Percentiles rank a stretch among this genome's conserved stretches.
Conservation (phyloP, 2,113 vertebrate genomes). For the Octodon degus region DNA sequence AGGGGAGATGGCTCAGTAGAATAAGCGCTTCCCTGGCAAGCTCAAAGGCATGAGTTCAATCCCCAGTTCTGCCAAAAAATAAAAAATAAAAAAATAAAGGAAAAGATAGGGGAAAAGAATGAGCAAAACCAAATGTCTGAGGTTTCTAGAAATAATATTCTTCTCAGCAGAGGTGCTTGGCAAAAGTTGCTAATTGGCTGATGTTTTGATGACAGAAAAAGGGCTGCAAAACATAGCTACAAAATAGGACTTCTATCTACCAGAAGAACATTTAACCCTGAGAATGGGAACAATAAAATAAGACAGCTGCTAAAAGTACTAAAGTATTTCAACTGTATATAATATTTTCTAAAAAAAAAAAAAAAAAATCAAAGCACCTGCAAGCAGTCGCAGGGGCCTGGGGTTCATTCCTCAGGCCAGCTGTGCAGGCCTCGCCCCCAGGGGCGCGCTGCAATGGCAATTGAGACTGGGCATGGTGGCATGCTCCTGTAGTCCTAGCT, state of each 20-base stretch:
- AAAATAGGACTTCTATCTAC: not conserved
- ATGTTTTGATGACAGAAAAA: not conserved
- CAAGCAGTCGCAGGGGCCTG: too few relatives aligned
- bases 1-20: too few relatives aligned
- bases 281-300: not conserved
- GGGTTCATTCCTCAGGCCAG: too few relatives aligned
- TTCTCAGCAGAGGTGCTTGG: not conserved
- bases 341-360: not conserved
- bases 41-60: too few relatives aligned
- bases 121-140: not conserved
- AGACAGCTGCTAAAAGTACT: conserved; percentile 1
- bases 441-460: too few relatives aligned
- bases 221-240: not conserved
- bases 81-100: not conserved
- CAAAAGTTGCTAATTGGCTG: not conserved
- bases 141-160: conserved; percentile 32
- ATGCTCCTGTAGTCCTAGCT: too few relatives aligned
- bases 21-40: too few relatives aligned
- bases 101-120: not conserved
- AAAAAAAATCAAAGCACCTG: too few relatives aligned
- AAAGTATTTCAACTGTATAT: not conserved
- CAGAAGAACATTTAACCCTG: not conserved
- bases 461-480: too few relatives aligned
- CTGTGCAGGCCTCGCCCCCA: too few relatives aligned
- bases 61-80: too few relatives aligned